Base-by-base conservation (phyloP, 1,140 invertebrate species). In the Drosophila lacteicornis region DNA sequence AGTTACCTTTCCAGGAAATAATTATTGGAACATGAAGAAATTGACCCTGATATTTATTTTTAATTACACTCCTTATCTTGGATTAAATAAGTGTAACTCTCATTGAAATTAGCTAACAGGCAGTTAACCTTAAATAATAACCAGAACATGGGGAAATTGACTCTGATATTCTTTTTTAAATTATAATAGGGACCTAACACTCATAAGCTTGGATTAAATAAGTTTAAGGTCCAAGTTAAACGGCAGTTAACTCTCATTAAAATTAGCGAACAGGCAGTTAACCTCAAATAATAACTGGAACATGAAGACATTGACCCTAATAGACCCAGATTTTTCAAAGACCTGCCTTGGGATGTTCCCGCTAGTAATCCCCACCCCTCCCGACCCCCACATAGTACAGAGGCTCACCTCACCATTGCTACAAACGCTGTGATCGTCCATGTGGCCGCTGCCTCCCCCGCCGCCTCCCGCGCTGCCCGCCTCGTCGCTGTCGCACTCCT, bases 331-430 rank as follows among this genome's bases (percentile, higher is more conserved):
- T 25, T 33, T 12, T 4, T 55, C 19, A 40, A 40, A 4, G 5
- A 4, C 33, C 17, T 2, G 3, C 19, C 12, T 4, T 5, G 13
- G 15, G 13, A 63, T 12, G 33, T 19, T 1, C 19, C 11, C 4
- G 38, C 7, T 7, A 9, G 33, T 11, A 12, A 25, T 8, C 17
- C 22, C 56, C 27, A 9, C 33, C 74, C 43, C 27, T 46, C 17
- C 47, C 69, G 43, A 33, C 8, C 65, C 80, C 79, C 79, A 73
- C 77, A 73, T 81, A 84, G 75, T 90, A 92, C 46, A 83, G 85
- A 92, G 91, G 86, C 91, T 92, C 91, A 92, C 91, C 92, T 92
- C 91, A 93, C 92, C 92, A 92, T 93, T 93, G 83, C 92, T 93
- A 91, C 92, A 92, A 91, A 93, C 88, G 85, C 92, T 93, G 87